Evolutionary conservation across 2,888 invertebrate species (phyloP).

Genomic region (Hypena proboscidalis): DNA sequence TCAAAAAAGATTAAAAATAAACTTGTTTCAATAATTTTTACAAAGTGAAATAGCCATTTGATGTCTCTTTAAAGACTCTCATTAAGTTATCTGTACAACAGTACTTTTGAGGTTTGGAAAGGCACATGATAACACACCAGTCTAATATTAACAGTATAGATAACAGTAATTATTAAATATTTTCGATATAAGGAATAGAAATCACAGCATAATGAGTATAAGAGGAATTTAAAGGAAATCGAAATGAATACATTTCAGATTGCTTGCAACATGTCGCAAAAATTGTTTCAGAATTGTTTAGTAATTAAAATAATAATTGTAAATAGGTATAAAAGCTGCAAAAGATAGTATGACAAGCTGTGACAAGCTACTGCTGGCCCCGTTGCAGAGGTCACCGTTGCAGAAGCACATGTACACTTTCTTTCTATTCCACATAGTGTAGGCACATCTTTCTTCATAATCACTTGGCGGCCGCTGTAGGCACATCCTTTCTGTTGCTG

Average conservation of each 20-base stretch:
- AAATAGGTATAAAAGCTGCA: slow-evolving; percentile 47
- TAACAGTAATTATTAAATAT: too few species aligned
- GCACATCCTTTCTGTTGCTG: slow-evolving; percentile 94
- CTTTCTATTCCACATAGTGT: slow-evolving; percentile 92
- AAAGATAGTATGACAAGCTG: slow-evolving; percentile 46
- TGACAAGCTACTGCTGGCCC: slow-evolving; percentile 48
- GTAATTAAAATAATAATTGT: slow-evolving; percentile 39
- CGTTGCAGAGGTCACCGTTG: slow-evolving; percentile 94
- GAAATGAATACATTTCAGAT: too few species aligned
- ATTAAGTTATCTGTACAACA: too few species aligned
- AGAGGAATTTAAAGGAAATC: too few species aligned
- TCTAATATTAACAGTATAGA: too few species aligned
- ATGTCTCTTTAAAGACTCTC: background rate
- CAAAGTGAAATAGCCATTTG: too few species aligned
- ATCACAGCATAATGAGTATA: too few species aligned
- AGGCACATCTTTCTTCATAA: slow-evolving; percentile 95
- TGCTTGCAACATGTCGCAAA: background rate
- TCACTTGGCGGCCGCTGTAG: slow-evolving; percentile 95
- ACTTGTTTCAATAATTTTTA: too few species aligned
- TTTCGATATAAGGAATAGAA: too few species aligned
- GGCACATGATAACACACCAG: too few species aligned
- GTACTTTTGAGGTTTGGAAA: too few species aligned
- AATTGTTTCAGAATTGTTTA: background rate
- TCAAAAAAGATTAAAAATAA: too few species aligned
- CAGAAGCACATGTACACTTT: slow-evolving; percentile 97